Evolutionary conservation across 2,888 invertebrate species (phyloP).

Genomic region (Polymixis lichenea): DNA sequence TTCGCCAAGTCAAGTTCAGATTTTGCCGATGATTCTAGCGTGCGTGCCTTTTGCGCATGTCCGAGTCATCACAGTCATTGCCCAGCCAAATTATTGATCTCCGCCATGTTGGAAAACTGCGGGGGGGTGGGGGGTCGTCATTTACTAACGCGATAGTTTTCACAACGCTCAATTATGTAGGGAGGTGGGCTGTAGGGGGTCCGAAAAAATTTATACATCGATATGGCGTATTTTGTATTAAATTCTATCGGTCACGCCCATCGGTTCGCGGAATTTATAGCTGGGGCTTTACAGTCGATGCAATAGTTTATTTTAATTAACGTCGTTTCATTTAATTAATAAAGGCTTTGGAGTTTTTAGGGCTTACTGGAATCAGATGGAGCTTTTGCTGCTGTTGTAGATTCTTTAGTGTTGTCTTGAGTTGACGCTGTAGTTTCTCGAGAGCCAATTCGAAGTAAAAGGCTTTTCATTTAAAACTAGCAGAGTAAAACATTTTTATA

Average conservation of each 20-base stretch:
- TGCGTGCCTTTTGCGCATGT: slow-evolving; percentile 82
- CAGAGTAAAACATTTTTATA: too few relatives aligned
- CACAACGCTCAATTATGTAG: slow-evolving; percentile 89
- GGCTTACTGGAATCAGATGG: neutral
- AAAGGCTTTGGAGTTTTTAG: slow-evolving; percentile 37
- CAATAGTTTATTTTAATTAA: slow-evolving; percentile 80
- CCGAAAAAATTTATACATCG: slow-evolving; percentile 86
- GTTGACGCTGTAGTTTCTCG: neutral
- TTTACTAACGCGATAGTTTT: slow-evolving; percentile 90
- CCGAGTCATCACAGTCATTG: slow-evolving; percentile 90
- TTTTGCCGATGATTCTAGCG: slow-evolving; percentile 86
- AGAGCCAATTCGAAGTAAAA: neutral
- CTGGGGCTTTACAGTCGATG: slow-evolving; percentile 76
- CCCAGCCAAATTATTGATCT: slow-evolving; percentile 90
- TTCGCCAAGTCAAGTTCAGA: slow-evolving; percentile 90
- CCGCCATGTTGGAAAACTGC: slow-evolving; percentile 89
- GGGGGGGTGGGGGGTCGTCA: slow-evolving; percentile 80
- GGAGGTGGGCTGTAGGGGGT: slow-evolving; percentile 76
- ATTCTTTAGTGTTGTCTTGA: neutral
- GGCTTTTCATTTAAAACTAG: too few relatives aligned
- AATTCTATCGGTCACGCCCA: slow-evolving; percentile 86
- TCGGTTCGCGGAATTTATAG: slow-evolving; percentile 78
- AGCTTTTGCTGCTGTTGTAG: slow-evolving; percentile 7
- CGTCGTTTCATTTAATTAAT: slow-evolving; percentile 57
- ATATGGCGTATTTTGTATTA: slow-evolving; percentile 88